A percentile compares a stretch with the other conserved stretches of the same genome.
Evolutionary conservation across 2,113 vertebrate genomes (phyloP).

Genomic region (Elanus axillaris): DNA sequence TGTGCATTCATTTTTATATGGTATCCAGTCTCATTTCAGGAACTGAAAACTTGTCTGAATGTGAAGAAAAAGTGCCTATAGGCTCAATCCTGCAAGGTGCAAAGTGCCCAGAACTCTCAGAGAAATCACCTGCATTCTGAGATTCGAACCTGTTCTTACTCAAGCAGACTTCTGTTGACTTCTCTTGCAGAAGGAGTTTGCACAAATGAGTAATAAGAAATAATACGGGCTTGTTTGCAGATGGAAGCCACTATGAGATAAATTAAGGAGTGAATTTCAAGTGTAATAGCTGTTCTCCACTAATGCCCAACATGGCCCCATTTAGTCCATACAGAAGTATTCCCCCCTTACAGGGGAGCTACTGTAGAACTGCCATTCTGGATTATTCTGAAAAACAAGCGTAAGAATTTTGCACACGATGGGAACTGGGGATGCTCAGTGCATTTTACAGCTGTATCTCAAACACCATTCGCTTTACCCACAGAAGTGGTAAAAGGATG

Average conservation of each 20-base stretch:
- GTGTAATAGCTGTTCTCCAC: not conserved
- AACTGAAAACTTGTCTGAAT: not conserved
- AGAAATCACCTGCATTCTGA: not conserved
- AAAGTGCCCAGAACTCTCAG: not conserved
- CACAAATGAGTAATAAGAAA: not conserved
- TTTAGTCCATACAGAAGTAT: not conserved
- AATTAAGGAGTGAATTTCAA: not conserved
- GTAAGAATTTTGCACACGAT: not conserved
- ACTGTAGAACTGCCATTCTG: not conserved
- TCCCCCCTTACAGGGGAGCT: not conserved
- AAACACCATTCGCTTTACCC: not conserved
- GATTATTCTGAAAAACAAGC: not conserved
- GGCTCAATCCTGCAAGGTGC: not conserved
- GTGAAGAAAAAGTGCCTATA: not conserved
- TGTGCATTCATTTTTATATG: not conserved
- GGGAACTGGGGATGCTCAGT: not conserved
- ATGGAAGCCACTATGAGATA: not conserved
- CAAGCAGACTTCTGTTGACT: not conserved
- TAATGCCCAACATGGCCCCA: not conserved
- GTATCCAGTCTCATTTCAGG: not conserved
- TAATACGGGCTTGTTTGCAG: not conserved
- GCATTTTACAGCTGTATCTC: not conserved
- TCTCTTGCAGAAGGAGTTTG: not conserved
- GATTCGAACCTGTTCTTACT: not conserved
- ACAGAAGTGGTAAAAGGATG: not conserved